Conservation (phyloP, 1,140 invertebrate species). For the Aporrectodea caliginosa region DNA sequence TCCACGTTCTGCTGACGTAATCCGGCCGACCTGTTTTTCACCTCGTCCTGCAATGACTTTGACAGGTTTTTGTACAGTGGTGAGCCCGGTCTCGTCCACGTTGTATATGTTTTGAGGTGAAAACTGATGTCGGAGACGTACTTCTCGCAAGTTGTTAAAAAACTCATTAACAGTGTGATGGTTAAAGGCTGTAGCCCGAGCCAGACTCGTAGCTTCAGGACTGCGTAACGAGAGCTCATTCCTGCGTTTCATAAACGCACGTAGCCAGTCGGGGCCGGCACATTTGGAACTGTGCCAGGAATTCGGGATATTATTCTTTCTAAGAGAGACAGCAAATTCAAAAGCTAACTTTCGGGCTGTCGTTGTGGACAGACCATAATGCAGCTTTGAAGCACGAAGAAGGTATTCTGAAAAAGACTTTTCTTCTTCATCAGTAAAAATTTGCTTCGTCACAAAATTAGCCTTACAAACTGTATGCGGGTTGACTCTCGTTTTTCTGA, state of each 20-base stretch:
- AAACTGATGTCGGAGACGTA: constrained; percentile 39
- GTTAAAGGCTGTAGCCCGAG: constrained; percentile 58
- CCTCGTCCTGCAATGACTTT: constrained; percentile 56
- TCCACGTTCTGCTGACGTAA: constrained; percentile 55
- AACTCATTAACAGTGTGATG: constrained; percentile 45
- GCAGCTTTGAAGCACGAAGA: not conserved
- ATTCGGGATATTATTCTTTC: constrained; percentile 11
- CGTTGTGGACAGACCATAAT: not conserved
- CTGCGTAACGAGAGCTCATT: constrained; percentile 46
- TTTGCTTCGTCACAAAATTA: not conserved
- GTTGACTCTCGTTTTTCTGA: not conserved
- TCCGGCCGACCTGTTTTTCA: constrained; percentile 51
- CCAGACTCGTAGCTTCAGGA: constrained; percentile 53
- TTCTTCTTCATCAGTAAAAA: not conserved
- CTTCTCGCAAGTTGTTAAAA: constrained; percentile 36
- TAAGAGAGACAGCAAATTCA: not conserved
- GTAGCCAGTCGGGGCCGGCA: constrained; percentile 57
- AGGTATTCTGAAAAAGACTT: not conserved
- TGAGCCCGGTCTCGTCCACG: constrained; percentile 58
- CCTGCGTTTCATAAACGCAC: constrained; percentile 47
- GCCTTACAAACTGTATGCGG: not conserved
- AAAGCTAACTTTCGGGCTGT: not conserved
- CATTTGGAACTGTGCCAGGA: constrained; percentile 26
- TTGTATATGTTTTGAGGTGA: constrained; percentile 52
- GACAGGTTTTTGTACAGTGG: constrained; percentile 54